Conservation (phyloP, 1,140 invertebrate species). For the Eumaeus atala region DNA sequence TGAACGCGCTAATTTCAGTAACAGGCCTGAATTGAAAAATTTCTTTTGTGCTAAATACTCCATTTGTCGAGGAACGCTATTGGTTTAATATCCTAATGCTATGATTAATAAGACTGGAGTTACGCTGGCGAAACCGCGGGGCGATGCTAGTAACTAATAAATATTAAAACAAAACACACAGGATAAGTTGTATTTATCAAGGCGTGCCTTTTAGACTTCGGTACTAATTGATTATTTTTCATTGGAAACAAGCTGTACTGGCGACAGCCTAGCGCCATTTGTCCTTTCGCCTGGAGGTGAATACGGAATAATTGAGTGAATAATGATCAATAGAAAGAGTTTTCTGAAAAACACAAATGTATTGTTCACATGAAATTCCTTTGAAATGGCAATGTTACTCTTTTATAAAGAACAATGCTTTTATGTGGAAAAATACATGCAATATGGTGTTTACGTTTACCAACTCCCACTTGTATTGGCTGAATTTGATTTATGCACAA, state of each 20-base stretch:
- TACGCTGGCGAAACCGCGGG: too few relatives aligned
- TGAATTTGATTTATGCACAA: slow-evolving; percentile 40
- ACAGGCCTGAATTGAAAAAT: too few relatives aligned
- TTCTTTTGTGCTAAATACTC: too few relatives aligned
- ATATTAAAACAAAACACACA: too few relatives aligned
- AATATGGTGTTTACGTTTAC: slow-evolving; percentile 30
- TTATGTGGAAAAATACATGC: slow-evolving; percentile 22
- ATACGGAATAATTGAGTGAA: neutral
- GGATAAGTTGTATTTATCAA: too few relatives aligned
- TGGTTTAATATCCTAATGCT: too few relatives aligned
- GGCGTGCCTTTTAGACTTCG: too few relatives aligned
- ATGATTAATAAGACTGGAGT: too few relatives aligned
- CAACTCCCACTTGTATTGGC: slow-evolving; percentile 35
- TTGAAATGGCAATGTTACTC: slow-evolving; percentile 19
- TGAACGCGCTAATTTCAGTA: too few relatives aligned
- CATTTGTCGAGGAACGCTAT: too few relatives aligned
- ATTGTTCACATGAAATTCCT: slow-evolving; percentile 19
- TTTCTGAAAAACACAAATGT: neutral
- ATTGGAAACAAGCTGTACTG: neutral
- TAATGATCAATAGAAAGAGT: too few relatives aligned
- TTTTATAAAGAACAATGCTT: slow-evolving; percentile 22
- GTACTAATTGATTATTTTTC: neutral
- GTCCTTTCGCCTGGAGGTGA: neutral
- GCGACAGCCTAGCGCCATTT: neutral
- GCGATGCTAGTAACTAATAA: too few relatives aligned